A percentile compares a stretch with the other conserved stretches of the same genome.
phyloP scores from a whole-genome alignment of 2,797 vertebrate genomes.

The Manis crassicaudata region DNA sequence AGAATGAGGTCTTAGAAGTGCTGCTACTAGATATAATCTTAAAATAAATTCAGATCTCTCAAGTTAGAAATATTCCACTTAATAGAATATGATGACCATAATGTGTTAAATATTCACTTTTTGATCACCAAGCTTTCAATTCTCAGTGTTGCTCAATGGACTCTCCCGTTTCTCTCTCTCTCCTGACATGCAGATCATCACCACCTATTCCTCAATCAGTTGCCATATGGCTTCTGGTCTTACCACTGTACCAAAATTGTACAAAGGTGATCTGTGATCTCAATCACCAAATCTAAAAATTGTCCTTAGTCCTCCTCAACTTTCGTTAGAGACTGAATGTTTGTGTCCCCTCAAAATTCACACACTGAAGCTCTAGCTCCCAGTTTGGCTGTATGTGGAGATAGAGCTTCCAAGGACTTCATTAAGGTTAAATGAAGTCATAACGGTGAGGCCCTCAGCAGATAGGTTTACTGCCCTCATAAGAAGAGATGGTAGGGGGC shows the following conservation, averaged over 20 bases:
- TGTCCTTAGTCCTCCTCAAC: background rate
- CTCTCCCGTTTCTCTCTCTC: background rate
- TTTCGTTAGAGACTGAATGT: background rate
- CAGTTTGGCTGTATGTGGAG: background rate
- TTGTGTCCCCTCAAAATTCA: background rate
- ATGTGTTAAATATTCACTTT: background rate
- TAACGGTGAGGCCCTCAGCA: background rate
- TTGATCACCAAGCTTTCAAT: background rate
- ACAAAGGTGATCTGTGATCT: background rate
- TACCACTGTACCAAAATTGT: background rate
- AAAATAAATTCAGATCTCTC: background rate
- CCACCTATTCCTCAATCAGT: background rate
- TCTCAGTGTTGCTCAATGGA: background rate
- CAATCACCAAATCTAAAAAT: background rate
- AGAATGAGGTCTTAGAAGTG: background rate
- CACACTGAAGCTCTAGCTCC: background rate
- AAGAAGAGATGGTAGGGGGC: background rate
- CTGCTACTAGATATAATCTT: background rate
- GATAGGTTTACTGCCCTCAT: background rate
- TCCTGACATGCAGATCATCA: background rate
- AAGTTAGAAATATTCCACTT: background rate
- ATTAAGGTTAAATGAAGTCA: background rate
- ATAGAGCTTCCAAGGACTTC: background rate
- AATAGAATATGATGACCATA: background rate
- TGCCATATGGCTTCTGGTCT: background rate